A percentile compares a stretch with the other conserved stretches of the same genome.
Evolutionary conservation across 2,888 invertebrate genomes (phyloP).

Genomic region (Tridacna gigas): DNA sequence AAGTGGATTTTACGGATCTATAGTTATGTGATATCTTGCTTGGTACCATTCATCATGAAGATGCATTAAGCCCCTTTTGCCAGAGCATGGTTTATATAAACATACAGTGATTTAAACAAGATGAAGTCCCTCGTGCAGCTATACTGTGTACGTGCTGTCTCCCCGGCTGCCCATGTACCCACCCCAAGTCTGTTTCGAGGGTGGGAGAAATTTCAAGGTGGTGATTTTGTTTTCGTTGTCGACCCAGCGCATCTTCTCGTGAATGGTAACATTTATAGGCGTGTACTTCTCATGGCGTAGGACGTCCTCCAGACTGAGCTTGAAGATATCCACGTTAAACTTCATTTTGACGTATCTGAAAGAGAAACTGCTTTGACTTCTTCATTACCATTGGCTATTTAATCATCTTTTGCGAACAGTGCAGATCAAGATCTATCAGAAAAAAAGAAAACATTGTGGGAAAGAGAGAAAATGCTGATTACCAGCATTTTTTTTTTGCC

Average conservation of each 20-base stretch:
- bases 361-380: not conserved
- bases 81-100: not conserved
- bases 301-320: slow-evolving; percentile 66
- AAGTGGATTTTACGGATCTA: no score
- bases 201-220: slow-evolving; percentile 60
- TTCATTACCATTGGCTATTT: no score
- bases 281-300: slow-evolving; percentile 57
- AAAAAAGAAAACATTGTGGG: no score
- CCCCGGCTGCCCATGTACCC: slow-evolving; percentile 70
- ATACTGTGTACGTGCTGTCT: slow-evolving; percentile 51
- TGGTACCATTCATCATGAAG: no score
- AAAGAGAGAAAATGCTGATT: no score
- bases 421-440: no score
- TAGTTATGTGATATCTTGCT: no score
- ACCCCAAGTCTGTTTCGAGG: slow-evolving; percentile 64
- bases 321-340: slow-evolving; percentile 71
- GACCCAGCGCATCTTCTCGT: slow-evolving; percentile 60
- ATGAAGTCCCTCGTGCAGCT: not conserved
- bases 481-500: no score
- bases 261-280: slow-evolving; percentile 67
- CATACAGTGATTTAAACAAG: not conserved
- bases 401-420: no score
- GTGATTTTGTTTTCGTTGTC: slow-evolving; percentile 65
- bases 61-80: no score
- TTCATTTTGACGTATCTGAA: slow-evolving; percentile 71